These are phyloP conservation scores for Cheilosia impressa DNA, from an alignment of 2,888 invertebrate genomes.

Conservation along the genomic window DNA sequence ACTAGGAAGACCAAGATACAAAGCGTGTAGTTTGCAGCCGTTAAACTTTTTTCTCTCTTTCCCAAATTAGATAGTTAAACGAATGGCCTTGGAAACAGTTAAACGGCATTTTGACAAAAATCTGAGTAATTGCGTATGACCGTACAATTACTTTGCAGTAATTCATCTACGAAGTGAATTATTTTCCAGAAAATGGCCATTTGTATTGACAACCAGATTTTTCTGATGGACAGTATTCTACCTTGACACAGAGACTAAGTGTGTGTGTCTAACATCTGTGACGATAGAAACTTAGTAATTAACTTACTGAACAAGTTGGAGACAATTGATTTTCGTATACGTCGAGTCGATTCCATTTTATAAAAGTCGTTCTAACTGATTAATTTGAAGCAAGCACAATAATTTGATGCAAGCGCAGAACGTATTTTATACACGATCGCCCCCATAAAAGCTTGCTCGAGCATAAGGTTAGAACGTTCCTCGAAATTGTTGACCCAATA, in stretches of 20 bases:
- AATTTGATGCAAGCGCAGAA: no score
- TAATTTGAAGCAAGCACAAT: no score
- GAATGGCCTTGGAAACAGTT: slow-evolving; percentile 47
- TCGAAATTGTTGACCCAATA: no score
- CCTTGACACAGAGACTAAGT: neutral
- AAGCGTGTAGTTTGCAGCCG: slow-evolving; percentile 10
- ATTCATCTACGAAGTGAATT: slow-evolving; percentile 17
- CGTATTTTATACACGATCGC: no score
- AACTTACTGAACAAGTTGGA: neutral
- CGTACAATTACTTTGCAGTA: slow-evolving; percentile 11
- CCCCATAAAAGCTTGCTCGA: no score
- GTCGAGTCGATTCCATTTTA: neutral
- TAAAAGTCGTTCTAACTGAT: no score
- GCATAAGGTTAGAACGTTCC: no score
- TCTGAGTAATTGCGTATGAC: slow-evolving; percentile 1
- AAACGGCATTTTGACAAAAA: slow-evolving; percentile 32
- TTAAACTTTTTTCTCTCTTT: slow-evolving; percentile 18
- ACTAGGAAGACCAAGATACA: slow-evolving; percentile 5
- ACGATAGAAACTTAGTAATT: neutral
- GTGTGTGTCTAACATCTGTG: neutral
- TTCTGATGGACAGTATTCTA: neutral
- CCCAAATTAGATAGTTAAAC: slow-evolving; percentile 40
- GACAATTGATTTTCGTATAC: neutral
- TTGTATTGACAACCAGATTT: neutral
- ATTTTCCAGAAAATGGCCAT: slow-evolving; percentile 11